Evolutionary conservation across 2,888 invertebrate species (phyloP).

Genomic region (Alentia gelatinosa): DNA sequence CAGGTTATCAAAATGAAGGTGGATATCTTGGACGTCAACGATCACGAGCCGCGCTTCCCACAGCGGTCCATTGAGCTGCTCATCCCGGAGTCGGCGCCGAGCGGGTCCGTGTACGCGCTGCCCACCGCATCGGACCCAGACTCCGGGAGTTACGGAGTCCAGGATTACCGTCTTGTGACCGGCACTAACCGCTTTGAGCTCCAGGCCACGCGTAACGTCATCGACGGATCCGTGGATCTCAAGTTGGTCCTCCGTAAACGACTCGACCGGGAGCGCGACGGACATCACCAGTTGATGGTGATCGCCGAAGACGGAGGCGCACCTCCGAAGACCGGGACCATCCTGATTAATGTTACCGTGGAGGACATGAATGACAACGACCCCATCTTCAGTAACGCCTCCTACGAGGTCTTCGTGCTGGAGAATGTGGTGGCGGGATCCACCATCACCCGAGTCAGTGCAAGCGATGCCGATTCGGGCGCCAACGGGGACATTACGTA

Average conservation of each 20-base stretch:
- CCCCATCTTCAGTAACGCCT: slow-evolving; percentile 61
- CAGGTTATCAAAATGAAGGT: slow-evolving; percentile 63
- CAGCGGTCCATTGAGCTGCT: slow-evolving; percentile 53
- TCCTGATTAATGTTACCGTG: slow-evolving; percentile 62
- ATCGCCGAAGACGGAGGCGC: slow-evolving; percentile 94
- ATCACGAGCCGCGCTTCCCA: slow-evolving; percentile 65
- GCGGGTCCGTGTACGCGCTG: slow-evolving; percentile 57
- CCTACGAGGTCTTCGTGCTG: slow-evolving; percentile 61
- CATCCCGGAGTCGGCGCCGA: slow-evolving; percentile 61
- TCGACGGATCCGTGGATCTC: slow-evolving; percentile 63
- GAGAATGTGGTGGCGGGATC: slow-evolving; percentile 60
- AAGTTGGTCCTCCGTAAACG: slow-evolving; percentile 58
- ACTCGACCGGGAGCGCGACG: slow-evolving; percentile 63
- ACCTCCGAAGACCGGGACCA: slow-evolving; percentile 64
- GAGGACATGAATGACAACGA: slow-evolving; percentile 65
- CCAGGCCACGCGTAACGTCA: slow-evolving; percentile 37
- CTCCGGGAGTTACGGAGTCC: slow-evolving; percentile 57
- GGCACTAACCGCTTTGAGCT: slow-evolving; percentile 56
- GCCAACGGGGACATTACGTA: slow-evolving; percentile 62
- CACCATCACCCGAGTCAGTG: slow-evolving; percentile 59
- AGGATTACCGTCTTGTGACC: slow-evolving; percentile 59
- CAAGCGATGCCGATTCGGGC: slow-evolving; percentile 62
- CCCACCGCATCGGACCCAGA: slow-evolving; percentile 64
- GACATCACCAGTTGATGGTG: slow-evolving; percentile 87
- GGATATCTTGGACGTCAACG: slow-evolving; percentile 65